Conservation (phyloP, 64 coral and sea anemone genomes). For the Astreopora myriophthalma region DNA sequence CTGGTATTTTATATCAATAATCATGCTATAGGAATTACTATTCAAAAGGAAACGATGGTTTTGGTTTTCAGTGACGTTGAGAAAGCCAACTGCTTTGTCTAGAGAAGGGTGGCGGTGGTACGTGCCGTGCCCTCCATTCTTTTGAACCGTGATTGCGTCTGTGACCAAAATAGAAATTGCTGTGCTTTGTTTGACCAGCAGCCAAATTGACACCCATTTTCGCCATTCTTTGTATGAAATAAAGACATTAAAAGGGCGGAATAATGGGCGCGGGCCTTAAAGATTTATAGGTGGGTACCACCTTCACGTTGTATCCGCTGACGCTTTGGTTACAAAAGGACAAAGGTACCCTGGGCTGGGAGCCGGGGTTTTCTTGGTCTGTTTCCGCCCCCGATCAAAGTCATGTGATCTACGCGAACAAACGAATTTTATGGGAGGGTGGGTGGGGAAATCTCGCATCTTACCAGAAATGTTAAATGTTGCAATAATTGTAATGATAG, state of each 20-base stretch:
- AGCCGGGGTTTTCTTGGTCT: no score
- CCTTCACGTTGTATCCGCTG: no score
- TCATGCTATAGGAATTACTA: not conserved
- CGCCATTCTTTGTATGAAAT: no score
- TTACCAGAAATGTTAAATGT: slow-evolving; percentile 3
- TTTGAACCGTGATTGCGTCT: not conserved
- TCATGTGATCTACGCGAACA: not conserved
- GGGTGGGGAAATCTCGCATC: not conserved
- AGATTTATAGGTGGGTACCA: no score
- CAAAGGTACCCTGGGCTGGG: no score
- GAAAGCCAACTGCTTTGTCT: not conserved
- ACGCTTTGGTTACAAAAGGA: no score
- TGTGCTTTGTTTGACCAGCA: no score
- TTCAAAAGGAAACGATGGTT: not conserved
- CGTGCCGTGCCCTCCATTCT: not conserved
- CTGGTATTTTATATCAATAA: not conserved
- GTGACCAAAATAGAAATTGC: not conserved
- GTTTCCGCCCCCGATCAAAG: not conserved
- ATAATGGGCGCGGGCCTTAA: no score
- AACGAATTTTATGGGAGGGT: not conserved
- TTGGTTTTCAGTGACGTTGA: not conserved
- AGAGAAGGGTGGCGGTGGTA: not conserved
- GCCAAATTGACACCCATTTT: no score
- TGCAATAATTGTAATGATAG: slow-evolving; percentile 4
- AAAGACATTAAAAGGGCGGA: no score